Evolutionary conservation across 2,113 vertebrate species (phyloP), one percentile per base, ranked within the genome.

Genomic region (Macrotis lagotis): DNA sequence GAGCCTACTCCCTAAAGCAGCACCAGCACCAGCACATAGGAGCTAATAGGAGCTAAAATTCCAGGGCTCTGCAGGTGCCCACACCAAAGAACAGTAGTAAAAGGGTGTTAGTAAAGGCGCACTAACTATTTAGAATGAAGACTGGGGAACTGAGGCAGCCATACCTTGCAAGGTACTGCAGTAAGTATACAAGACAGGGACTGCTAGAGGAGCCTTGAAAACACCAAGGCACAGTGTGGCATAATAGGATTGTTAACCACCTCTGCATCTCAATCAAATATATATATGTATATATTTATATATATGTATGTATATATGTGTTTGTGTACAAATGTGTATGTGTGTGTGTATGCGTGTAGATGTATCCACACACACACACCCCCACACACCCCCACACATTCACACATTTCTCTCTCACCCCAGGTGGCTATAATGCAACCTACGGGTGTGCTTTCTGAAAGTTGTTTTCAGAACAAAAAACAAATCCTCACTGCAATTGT

Each of bases 41-140:
- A 91, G 89, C 91, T 94, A 95, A 94, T 89, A 95, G 95, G 95
- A 96, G 91, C 95, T 95, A 95, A 97, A 96, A 94, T 89, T 0
- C 48, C 96, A 97, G 96, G 90, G 94, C 0, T 49, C 50, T 88
- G 97, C 31, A 92, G 50, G 95, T 96, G 92, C 94, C 97, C 95
- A 95, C 55, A 95, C 0, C 9, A 47, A 66, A 94, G 93, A 83
- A 55, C 89, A 96, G 90, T 83, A 55, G 55, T 92, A 94, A 93
- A 97, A 97, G 52, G 93, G 94, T 83, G 25, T 97, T 96, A 97
- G 89, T 94, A 94, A 93, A 92, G 95, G 96, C 89, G 91, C 93
- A 96, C 91, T 96, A 53, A 94, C 91, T 8, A 28, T 83, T 83
- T 12, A 96, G 91, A 96, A 88, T 8, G 28, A 93, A 95, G 92